Conservation (phyloP, 2,113 vertebrate species). For the pig (Sus scrofa) region DNA sequence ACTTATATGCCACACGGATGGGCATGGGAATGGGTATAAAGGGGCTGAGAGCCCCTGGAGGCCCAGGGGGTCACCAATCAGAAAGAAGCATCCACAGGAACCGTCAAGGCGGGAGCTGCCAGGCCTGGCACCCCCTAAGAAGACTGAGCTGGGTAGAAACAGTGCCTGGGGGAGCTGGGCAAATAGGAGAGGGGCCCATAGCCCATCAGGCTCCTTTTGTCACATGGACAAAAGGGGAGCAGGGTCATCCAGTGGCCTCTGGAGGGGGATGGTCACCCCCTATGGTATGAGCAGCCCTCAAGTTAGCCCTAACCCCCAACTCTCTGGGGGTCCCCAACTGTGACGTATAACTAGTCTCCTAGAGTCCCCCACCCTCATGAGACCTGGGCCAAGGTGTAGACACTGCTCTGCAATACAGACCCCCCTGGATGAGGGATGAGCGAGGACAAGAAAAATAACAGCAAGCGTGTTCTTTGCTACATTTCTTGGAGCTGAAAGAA, state of each 20-base stretch:
- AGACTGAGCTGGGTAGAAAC: neutral
- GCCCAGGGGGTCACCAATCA: neutral
- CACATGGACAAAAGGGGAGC: neutral
- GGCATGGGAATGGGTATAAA: neutral
- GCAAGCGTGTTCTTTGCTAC: neutral
- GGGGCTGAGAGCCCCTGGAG: neutral
- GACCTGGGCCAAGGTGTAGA: neutral
- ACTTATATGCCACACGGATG: fast-evolving
- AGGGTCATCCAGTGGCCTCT: neutral
- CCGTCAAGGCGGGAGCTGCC: neutral
- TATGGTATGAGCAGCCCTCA: neutral
- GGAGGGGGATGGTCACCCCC: no score
- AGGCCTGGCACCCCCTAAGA: neutral
- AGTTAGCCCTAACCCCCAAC: neutral
- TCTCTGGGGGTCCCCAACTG: neutral
- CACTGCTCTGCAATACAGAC: neutral
- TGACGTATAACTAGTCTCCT: neutral
- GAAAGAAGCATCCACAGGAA: neutral
- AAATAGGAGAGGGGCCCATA: neutral
- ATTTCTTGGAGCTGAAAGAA: neutral
- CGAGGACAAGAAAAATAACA: neutral
- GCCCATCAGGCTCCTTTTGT: neutral
- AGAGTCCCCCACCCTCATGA: neutral
- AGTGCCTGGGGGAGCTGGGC: neutral
- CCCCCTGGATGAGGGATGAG: neutral